Evolutionary conservation across 2,113 vertebrate genomes (phyloP), one percentile per base, ranked within the genome.

Genomic region (Phainopepla nitens): DNA sequence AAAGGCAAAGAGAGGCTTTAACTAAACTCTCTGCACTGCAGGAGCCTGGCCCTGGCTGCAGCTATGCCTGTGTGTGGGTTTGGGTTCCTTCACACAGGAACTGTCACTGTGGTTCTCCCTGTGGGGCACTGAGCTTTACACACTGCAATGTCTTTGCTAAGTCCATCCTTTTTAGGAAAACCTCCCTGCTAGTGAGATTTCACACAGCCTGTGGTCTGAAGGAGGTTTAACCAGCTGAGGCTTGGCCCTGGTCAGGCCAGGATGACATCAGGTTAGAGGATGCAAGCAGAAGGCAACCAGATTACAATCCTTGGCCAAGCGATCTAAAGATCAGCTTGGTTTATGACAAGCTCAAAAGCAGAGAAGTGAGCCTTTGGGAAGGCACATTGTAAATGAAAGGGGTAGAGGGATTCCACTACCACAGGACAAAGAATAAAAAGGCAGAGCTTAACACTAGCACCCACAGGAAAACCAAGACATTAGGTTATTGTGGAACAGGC

Each of bases 131-230:
- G 79, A 90, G 66, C 23, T 79, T 79, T 82, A 61, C 45, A 53
- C 0, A 0, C 57, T 79, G 47, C 82, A 83, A 6, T 27, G 56
- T 64, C 68, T 90, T 70, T 77, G n/a, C 58, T 62, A 50, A 76
- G 54, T 65, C 78, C 62, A 25, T 61, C 93, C 69, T 82, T 96
- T 96, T 91, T 80, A 88, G 87, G 90, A 94, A 39, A n/a, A 10
- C 23, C 25, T 57, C 20, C 11, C 24, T 35, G 1, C 20, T 50
- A 16, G 42, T 77, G 58, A 21, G 7, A 56, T 73, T 82, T 94
- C 75, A 73, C 50, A 39, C n/a, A 88, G 62, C 16, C 54, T 91
- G 84, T 80, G 82, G 81, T 88, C 61, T 91, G 87, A 61, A 85
- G 70, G 91, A 91, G 41, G 76, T 81, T 35, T 58, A 72, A 93